phyloP scores from a whole-genome alignment of 1,140 invertebrate species.

The Forficula auricularia region DNA sequence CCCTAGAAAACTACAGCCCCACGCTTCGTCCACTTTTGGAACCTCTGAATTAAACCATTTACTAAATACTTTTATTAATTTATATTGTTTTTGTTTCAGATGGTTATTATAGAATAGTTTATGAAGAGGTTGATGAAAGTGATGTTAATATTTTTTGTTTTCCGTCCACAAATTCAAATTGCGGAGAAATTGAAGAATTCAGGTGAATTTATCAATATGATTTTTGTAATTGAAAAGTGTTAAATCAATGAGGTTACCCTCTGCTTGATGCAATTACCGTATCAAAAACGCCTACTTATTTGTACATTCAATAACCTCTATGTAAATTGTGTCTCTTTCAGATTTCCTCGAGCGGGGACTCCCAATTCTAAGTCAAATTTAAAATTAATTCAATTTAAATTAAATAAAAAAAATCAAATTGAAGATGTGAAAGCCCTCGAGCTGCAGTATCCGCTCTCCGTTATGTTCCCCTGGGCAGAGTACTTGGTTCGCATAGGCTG shows the following conservation, averaged over 20 bases:
- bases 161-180: slow-evolving; percentile 55
- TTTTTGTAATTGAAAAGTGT: no score
- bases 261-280: no score
- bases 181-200: slow-evolving; percentile 71
- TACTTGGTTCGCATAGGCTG: slow-evolving; percentile 87
- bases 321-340: slow-evolving; percentile 16
- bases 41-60: slow-evolving; percentile 2
- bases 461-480: slow-evolving; percentile 78
- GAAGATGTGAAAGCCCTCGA: slow-evolving; percentile 47
- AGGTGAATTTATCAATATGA: no score
- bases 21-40: no score
- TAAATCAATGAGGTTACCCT: no score
- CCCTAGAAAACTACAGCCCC: no score
- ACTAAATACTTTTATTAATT: background rate
- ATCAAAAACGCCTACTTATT: no score
- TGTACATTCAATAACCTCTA: no score
- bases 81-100: slow-evolving; percentile 30
- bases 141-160: slow-evolving; percentile 83
- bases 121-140: slow-evolving; percentile 91
- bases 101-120: slow-evolving; percentile 72
- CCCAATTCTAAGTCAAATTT: slow-evolving; percentile 76
- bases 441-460: slow-evolving; percentile 49
- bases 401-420: slow-evolving; percentile 45
- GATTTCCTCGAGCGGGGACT: slow-evolving; percentile 81
- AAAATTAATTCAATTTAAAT: slow-evolving; percentile 70